Conservation (phyloP, 2,797 vertebrate genomes). For the Distichodus sexfasciatus region DNA sequence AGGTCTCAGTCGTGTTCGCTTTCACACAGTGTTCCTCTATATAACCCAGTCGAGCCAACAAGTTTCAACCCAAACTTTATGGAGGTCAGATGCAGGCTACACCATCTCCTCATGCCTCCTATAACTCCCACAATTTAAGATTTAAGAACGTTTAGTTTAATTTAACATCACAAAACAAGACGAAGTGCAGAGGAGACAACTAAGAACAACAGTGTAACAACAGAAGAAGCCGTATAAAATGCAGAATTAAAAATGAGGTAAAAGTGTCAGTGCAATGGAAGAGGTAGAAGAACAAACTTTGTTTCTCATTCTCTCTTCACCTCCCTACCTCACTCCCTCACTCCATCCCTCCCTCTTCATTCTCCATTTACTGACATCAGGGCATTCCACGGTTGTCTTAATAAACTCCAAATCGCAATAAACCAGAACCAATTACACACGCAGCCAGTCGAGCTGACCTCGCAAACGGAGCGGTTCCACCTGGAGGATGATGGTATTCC, state of each 20-base stretch:
- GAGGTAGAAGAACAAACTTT: not conserved
- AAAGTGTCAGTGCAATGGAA: too few species aligned
- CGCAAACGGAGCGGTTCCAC: conserved; percentile 49
- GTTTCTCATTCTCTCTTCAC: conserved; percentile 32
- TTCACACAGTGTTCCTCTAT: not conserved
- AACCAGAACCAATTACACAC: conserved; percentile 51
- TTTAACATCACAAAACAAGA: too few species aligned
- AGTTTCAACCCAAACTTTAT: conserved; percentile 19
- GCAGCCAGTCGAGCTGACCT: conserved; percentile 45
- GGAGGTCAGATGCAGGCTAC: conserved; percentile 32
- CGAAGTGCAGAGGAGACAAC: too few species aligned
- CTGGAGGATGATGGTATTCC: conserved; percentile 50
- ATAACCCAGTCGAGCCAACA: not conserved
- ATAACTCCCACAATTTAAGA: conserved; percentile 18
- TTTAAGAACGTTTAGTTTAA: too few species aligned
- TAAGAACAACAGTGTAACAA: too few species aligned
- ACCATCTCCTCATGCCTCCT: conserved; percentile 30
- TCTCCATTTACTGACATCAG: conserved; percentile 52
- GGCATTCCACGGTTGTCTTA: conserved; percentile 54
- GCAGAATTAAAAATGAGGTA: too few species aligned
- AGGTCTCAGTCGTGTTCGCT: not conserved
- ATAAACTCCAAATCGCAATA: conserved; percentile 54
- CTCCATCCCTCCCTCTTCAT: conserved; percentile 17
- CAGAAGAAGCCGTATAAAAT: too few species aligned
- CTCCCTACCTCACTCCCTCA: conserved; percentile 13